Evolutionary conservation across 1,140 invertebrate species (phyloP), one percentile per base, ranked within the genome.

Genomic region (Drosophila prosaltans): DNA sequence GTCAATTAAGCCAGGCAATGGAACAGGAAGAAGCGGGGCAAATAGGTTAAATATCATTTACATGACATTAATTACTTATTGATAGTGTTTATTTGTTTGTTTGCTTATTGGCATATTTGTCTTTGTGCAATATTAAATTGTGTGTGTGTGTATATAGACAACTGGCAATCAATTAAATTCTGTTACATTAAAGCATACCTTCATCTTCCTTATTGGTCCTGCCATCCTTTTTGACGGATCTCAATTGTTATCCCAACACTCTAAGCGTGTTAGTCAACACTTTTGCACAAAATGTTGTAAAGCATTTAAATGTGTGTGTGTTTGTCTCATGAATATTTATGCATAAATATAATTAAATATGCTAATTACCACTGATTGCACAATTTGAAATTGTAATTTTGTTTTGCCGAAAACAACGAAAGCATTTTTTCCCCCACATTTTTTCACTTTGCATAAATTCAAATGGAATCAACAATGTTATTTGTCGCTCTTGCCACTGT

Each of bases 351-450:
- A 89, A 88, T 88, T 88, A 89, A 88, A 88, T 89, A 88, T 88
- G 84, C 84, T 80, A 88, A 88, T 88, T 88, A 89, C 80, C 78
- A 82, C 84, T 88, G 84, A 88, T 88, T 88, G 84, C 84, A 88
- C 83, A 88, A 88, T 88, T 88, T 88, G 84, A 88, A 88, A 88
- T 89, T 89, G 84, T 88, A 88, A 88, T 88, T 83, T 36, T 68
- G 30, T 39, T 21, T 28, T 36, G 32, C 32, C 5, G 11, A 39
- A 69, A 55, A 59, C 69, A 58, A 28, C 26, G 16, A 45, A 48
- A 61, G 8, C 63, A 8, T 24, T 48, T 21, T 45, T 21, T 43
- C 1, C 11, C 83, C 84, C 80, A 78, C 74, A 89, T 73, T 84
- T 64, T 69, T 78, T 78, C 80, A 89, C 84, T 88, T 88, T 80